Evolutionary conservation across 37 sponge, comb jelly and placozoan genomes (phyloP).

Genomic region (Geodia barretti): DNA sequence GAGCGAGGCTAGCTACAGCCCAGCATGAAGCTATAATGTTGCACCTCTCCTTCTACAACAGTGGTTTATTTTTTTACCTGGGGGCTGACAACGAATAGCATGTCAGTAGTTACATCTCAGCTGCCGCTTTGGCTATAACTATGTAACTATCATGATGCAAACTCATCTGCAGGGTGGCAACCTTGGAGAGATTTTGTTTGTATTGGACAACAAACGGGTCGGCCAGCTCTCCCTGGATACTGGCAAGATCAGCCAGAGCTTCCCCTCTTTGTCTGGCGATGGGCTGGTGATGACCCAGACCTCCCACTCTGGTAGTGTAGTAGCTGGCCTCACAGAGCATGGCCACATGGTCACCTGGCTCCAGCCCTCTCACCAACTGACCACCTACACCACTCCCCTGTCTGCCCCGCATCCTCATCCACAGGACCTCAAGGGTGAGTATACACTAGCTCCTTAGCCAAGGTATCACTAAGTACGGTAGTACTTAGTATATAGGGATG

Average conservation of each 20-base stretch:
- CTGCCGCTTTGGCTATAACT: neutral
- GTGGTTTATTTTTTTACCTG: too few species aligned
- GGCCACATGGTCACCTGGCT: conserved; percentile 52
- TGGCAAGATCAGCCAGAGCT: conserved; percentile 44
- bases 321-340: conserved; percentile 23
- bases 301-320: conserved; percentile 31
- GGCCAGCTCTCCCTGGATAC: conserved; percentile 49
- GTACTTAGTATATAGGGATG: too few species aligned
- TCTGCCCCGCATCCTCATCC: neutral
- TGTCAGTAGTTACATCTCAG: too few species aligned
- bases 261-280: conserved; percentile 25
- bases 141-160: neutral
- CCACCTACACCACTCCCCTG: conserved; percentile 21
- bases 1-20: too few species aligned
- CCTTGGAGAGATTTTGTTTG: too few species aligned
- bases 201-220: conserved; percentile 35
- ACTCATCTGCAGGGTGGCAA: too few species aligned
- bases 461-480: too few species aligned
- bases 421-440: neutral
- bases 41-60: too few species aligned
- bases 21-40: too few species aligned
- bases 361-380: conserved; percentile 7
- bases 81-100: too few species aligned
- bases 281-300: conserved; percentile 3
- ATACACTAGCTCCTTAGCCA: too few species aligned